Base-by-base conservation (phyloP, 2,888 invertebrate genomes). In the Atethmia centrago region DNA sequence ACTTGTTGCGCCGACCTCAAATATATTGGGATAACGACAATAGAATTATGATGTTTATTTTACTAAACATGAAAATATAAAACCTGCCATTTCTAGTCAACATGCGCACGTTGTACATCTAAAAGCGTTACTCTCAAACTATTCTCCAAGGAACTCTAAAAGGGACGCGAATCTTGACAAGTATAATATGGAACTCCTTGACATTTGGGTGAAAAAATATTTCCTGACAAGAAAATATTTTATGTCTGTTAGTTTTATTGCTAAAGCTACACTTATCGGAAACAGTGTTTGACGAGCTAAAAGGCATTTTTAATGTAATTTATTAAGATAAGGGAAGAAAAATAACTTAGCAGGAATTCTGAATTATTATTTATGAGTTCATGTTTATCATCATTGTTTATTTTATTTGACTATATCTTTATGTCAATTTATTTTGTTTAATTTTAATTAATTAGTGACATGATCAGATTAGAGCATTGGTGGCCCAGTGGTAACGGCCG, bases 141-240 rank as follows among this genome's bases (percentile, higher is more conserved):
- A 71, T 66, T 71, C 80, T 76, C 66, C 28, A 51, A 49, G 71
- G 76, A 71, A 8, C 58, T 31, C 62, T 80, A 76, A 63, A 75
- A 67, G 58, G 62, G 53, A 25, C 62, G 47, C 16, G 76, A 63
- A 71, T 62, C 65, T 56, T 76, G 76, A 63, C 53, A 53, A 63
- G 40, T 75, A 31, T 56, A 42, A 31, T 56, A 42, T 56, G 40
- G 76, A 76, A 71, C 71, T 56, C 31, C 53, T 58, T 58, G 80
- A 66, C 66, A 55, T 14, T 49, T 45, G 21, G 25, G 70, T 49
- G 69, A 66, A 61, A 62, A 76, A 62, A 75, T 53, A 69, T 75
- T 65, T 70, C 53, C 62, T 28, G 36, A 55, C 5, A 8, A 21
- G 9, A 9, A 14, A 63, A 47, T 51, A n/a, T 68, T 67, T 58